Base-by-base conservation (phyloP, 2,113 vertebrate species). In the Theristicus caerulescens region DNA sequence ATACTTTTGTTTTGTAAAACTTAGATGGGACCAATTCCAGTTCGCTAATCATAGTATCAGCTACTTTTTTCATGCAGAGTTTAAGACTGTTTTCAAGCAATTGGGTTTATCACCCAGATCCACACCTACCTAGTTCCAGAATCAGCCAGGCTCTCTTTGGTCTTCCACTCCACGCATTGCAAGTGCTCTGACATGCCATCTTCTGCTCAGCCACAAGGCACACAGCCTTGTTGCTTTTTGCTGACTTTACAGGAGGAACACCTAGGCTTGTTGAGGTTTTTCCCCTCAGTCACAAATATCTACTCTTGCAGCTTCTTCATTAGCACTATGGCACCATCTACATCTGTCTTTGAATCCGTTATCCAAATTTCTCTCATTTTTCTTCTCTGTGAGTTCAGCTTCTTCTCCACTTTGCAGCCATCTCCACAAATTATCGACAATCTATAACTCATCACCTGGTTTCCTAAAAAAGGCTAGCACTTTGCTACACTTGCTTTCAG, bases 371-470 rank as follows among this genome's bases (percentile, higher is more conserved):
- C 10, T 40, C 32, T 59, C 6, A 11, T 19, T 71, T 74, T 73
- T 26, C 17, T 62, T 58, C 59, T 59, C 19, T 51, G 9, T 11
- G 25, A 9, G 6, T 17, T 55, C 44, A 65, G 5, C 14, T 42
- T 16, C 62, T 38, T 32, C 46, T 89, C 13, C 27, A 55, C 24
- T 82, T 84, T 55, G 4, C 36, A 85, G 51, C 22, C 0, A 1
- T 18, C 27, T 55, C 46, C 29, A 40, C 14, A 77, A 59, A 10
- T 5, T 24, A n/a, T 0, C 2, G 3, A 61, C 2, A 0, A 19
- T 5, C 25, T 20, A 1, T 21, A 69, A 34, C 15, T 21, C 0
- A 0, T 7, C 6, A 55, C 3, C 32, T 13, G 5, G 24, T 90
- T 54, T 32, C 15, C 42, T 22, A 26, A 9, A 26, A 6, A 67